These are phyloP conservation scores for Champsocephalus gunnari DNA, from an alignment of 2,797 vertebrate genomes.

Conservation along the genomic window DNA sequence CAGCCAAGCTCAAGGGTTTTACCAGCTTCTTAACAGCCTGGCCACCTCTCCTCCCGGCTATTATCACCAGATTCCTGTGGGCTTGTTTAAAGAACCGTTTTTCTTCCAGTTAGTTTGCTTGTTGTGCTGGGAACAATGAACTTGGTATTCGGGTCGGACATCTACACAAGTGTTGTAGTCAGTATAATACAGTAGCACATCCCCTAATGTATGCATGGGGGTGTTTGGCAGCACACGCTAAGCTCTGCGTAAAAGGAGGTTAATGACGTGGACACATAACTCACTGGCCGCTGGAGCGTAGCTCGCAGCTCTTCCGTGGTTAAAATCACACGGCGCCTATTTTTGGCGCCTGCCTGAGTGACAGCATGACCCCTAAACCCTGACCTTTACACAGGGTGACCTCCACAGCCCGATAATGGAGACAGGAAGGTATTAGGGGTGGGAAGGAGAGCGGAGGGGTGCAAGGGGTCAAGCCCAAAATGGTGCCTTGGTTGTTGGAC, in stretches of 20 bases:
- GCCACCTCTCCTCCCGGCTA: slow-evolving; percentile 60
- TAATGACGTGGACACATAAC: slow-evolving; percentile 67
- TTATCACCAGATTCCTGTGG: slow-evolving; percentile 74
- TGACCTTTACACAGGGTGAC: slow-evolving; percentile 80
- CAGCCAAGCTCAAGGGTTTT: slow-evolving; percentile 57
- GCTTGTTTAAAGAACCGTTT: slow-evolving; percentile 68
- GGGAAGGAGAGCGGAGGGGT: slow-evolving; percentile 61
- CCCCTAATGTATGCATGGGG: slow-evolving; percentile 20
- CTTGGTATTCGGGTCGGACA: slow-evolving; percentile 66
- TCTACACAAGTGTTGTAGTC: slow-evolving; percentile 31
- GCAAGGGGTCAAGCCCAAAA: slow-evolving; percentile 83
- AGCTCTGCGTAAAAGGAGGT: slow-evolving; percentile 36
- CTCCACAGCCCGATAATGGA: slow-evolving; percentile 77
- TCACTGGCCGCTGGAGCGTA: slow-evolving; percentile 42
- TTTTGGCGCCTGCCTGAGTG: slow-evolving; percentile 77
- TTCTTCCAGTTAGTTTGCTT: slow-evolving; percentile 64
- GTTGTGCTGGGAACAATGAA: slow-evolving; percentile 61
- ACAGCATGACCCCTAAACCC: slow-evolving; percentile 78
- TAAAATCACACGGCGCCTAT: slow-evolving; percentile 83
- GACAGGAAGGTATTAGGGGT: slow-evolving; percentile 87
- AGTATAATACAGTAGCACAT: slow-evolving; percentile 43
- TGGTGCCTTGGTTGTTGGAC: slow-evolving; percentile 65
- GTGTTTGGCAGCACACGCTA: slow-evolving; percentile 21
- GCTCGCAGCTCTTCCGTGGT: slow-evolving; percentile 64
- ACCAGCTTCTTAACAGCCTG: slow-evolving; percentile 70